Percentiles rank a stretch among this genome's conserved stretches.
phyloP scores from a whole-genome alignment of 2,113 vertebrate genomes.

The Danio rerio region GRCz12tu NC_133183.1:27628501-27629000 shows the following conservation, averaged over 20 bases:
- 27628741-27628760: too few species aligned
- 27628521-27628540: too few species aligned
- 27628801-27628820: not conserved
- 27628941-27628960: not conserved
- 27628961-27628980: not conserved
- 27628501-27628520: too few species aligned
- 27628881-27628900: not conserved
- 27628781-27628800: not conserved
- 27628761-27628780: too few species aligned
- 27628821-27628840: not conserved
- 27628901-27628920: not conserved
- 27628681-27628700: slow-evolving; percentile 2
- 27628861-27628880: not conserved
- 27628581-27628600: not conserved
- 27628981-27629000: not conserved
- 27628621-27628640: not conserved
- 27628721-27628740: not conserved
- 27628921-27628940: slow-evolving; percentile 12
- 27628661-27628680: not conserved
- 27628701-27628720: not conserved
- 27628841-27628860: not conserved
- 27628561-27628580: too few species aligned
- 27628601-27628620: not conserved
- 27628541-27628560: too few species aligned
- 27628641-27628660: not conserved